phyloP scores from a whole-genome alignment of 2,113 vertebrate genomes.

The Malurus alboscapulatus region DNA sequence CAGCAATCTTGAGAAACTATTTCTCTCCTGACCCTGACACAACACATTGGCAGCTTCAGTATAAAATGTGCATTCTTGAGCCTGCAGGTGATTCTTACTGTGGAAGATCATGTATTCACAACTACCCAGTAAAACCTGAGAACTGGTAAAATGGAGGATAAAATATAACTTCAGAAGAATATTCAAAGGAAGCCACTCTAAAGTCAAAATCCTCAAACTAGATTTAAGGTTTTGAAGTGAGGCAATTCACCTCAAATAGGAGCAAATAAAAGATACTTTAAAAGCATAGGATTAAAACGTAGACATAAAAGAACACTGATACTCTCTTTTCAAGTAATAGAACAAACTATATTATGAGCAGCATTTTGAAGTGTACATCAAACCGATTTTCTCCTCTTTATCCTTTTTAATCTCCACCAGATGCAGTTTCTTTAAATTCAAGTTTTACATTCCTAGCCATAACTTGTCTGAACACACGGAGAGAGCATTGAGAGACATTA shows the following conservation, averaged over 20 bases:
- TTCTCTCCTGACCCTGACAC: background rate
- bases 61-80: background rate
- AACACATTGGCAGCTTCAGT: background rate
- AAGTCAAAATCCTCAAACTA: constrained; percentile 43
- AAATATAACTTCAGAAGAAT: constrained; percentile 48
- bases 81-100: background rate
- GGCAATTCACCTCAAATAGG: constrained; percentile 64
- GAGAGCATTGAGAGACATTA: constrained; percentile 36
- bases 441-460: constrained; percentile 60
- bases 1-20: background rate
- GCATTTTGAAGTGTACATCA: constrained; percentile 65
- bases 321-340: constrained; percentile 56
- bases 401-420: constrained; percentile 67
- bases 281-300: constrained; percentile 58
- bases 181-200: constrained; percentile 47
- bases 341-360: constrained; percentile 54
- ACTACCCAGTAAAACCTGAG: constrained; percentile 14
- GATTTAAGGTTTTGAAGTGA: constrained; percentile 57
- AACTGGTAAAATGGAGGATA: constrained; percentile 26
- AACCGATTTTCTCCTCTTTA: constrained; percentile 53
- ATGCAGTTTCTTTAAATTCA: constrained; percentile 65
- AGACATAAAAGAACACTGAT: constrained; percentile 55
- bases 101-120: background rate
- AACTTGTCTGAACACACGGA: constrained; percentile 56
- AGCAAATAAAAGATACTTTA: constrained; percentile 70